Base-by-base conservation (phyloP, 2,888 invertebrate species). In the Peribatodes rhomboidaria region DNA sequence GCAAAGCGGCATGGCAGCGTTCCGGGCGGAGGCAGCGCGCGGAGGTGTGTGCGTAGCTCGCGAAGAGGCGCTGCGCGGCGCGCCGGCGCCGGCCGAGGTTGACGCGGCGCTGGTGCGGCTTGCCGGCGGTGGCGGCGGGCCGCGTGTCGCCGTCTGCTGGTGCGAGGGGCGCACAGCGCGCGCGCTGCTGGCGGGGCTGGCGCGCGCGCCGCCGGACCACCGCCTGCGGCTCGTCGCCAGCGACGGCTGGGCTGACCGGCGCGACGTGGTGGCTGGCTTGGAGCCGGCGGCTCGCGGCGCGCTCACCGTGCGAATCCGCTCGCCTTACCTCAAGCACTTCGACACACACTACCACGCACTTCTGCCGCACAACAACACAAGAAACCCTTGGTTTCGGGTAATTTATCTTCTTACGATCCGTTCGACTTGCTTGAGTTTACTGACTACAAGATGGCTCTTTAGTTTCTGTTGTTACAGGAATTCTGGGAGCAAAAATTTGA, bases 231-330 rank as follows among this genome's bases (percentile, higher is more conserved):
- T 96, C 94, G 96, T 96, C 65, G 83, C 75, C 62, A 81, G 83
- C 84, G 97, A 97, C 84, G 96, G 96, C 62, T 96, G 96, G 96
- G 96, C 96, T 0, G 96, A 96, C 84, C 91, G 96, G 52, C 88
- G 92, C 65, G 97, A 97, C 84, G 96, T 97, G 41, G 96, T 96
- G n/a, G 89, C 94, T 56, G 95, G 94, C 68, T 87, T 94, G 69
- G 95, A 96, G 86, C 82, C 82, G 47, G 95, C 95, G 72, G 97
- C 97, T 1, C 94, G 94, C 76, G 96, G 96, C 47, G 95, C 96
- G 52, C 94, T 97, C 67, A 96, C 96, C 55, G 95, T 97, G 74
- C 94, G 96, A 74, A 96, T 97, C 69, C 95, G 96, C 81, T 96
- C 97, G 11, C 35, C 35, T 16, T 94, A 95, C 83, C 94, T 96